Evolutionary conservation across 2,797 vertebrate species (phyloP).

Genomic region (Xiphophorus birchmanni): DNA sequence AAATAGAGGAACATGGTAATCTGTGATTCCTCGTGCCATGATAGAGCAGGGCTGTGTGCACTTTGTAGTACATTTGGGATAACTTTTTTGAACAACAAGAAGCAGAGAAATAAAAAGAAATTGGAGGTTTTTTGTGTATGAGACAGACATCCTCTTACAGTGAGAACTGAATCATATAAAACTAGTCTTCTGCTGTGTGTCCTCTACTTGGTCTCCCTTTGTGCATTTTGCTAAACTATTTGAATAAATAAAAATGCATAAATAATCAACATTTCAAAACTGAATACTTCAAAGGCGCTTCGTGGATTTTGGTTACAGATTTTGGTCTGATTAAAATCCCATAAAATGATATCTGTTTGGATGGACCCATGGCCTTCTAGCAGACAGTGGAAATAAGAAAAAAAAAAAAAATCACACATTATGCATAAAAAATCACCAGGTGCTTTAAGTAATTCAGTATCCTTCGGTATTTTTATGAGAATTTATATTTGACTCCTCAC

Average conservation of each 20-base stretch:
- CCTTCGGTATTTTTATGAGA: conserved; percentile 3
- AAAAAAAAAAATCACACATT: background rate
- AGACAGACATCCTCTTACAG: conserved; percentile 32
- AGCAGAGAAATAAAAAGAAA: conserved; percentile 25
- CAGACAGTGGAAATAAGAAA: background rate
- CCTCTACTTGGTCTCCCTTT: conserved; percentile 26
- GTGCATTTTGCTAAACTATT: conserved; percentile 24
- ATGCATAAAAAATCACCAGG: conserved; percentile 1
- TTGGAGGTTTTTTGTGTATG: conserved; percentile 12
- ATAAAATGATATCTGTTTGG: background rate
- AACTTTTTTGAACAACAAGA: conserved; percentile 23
- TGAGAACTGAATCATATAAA: conserved; percentile 46
- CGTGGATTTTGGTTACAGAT: background rate
- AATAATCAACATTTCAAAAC: conserved; percentile 14
- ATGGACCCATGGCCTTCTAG: background rate
- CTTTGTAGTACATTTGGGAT: conserved; percentile 29
- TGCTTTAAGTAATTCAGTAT: conserved; percentile 15
- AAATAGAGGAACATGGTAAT: background rate
- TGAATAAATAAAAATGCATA: conserved; percentile 32
- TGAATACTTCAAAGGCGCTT: background rate
- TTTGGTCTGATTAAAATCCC: too few relatives aligned
- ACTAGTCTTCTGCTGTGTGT: conserved; percentile 31
- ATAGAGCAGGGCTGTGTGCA: conserved; percentile 8
- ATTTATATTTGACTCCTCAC: conserved; percentile 26
- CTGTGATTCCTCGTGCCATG: background rate